Conservation (phyloP, 2,113 vertebrate species). For the Engraulis encrasicolus region DNA sequence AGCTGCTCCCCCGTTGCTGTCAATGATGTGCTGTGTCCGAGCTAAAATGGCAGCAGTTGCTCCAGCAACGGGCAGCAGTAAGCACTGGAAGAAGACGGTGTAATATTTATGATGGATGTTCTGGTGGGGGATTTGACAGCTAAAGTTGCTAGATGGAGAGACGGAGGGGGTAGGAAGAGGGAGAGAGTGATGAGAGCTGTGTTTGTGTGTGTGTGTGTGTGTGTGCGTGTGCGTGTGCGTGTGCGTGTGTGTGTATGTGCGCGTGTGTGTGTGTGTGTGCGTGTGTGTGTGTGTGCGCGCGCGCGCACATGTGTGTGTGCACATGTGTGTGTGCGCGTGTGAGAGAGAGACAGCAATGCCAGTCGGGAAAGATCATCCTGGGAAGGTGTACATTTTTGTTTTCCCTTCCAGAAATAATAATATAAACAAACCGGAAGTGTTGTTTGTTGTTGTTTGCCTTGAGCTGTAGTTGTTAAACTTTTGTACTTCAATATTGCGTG, state of each 20-base stretch:
- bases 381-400: background rate
- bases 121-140: background rate
- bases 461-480: background rate
- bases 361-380: background rate
- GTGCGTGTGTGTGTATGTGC: no score
- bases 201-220: no score
- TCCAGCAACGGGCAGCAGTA: background rate
- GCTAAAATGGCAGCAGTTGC: background rate
- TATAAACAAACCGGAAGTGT: background rate
- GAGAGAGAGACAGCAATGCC: no score
- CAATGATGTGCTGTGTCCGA: background rate
- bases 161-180: background rate
- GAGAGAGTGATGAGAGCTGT: no score
- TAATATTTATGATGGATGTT: slow-evolving; percentile 26
- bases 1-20: background rate
- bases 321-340: no score
- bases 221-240: no score
- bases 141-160: background rate
- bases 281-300: background rate
- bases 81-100: slow-evolving; percentile 23
- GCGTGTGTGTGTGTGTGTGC: background rate
- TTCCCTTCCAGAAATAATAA: background rate
- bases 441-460: background rate
- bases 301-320: no score
- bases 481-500: no score